phyloP scores from a whole-genome alignment of 2,888 invertebrate species.

The Tenthredo distinguenda region DNA sequence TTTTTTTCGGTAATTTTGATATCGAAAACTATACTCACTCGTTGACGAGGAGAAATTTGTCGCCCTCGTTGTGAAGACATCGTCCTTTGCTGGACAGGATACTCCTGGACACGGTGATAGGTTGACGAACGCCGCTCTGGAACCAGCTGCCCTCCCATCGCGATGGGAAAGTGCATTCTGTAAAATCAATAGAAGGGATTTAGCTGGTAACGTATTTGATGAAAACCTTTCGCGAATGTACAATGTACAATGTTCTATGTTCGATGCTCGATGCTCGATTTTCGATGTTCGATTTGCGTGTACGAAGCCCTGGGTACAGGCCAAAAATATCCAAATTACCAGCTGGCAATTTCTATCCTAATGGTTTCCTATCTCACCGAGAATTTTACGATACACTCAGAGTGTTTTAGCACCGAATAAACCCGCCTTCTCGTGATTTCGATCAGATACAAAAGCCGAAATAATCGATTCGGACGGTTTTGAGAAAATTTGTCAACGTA shows the following conservation, averaged over 20 bases:
- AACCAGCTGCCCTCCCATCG: slow-evolving; percentile 95
- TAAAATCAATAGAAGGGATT: slow-evolving; percentile 63
- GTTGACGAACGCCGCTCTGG: slow-evolving; percentile 92
- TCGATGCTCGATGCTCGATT: not conserved
- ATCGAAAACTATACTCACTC: slow-evolving; percentile 85
- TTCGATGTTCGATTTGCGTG: not conserved
- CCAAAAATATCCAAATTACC: slow-evolving; percentile 14
- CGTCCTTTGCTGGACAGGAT: slow-evolving; percentile 92
- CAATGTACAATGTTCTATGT: not conserved
- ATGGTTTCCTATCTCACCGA: not conserved
- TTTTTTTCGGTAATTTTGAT: not conserved
- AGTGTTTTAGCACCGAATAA: not conserved
- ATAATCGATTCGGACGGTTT: not conserved
- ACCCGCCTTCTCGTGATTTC: not conserved
- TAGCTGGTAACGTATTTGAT: not conserved
- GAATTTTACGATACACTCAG: not conserved
- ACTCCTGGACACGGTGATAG: slow-evolving; percentile 90
- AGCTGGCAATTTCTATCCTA: not conserved
- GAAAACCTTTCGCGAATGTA: not conserved
- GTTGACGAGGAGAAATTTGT: slow-evolving; percentile 93
- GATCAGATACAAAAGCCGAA: not conserved
- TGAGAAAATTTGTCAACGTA: not conserved
- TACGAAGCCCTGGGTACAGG: not conserved
- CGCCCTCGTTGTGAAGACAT: slow-evolving; percentile 91
- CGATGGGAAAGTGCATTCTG: slow-evolving; percentile 89